A percentile compares a stretch with the other conserved stretches of the same genome.
These are phyloP conservation scores for Tolmerus cingulatus DNA, from an alignment of 2,888 invertebrate genomes.

Conservation along the genomic window DNA sequence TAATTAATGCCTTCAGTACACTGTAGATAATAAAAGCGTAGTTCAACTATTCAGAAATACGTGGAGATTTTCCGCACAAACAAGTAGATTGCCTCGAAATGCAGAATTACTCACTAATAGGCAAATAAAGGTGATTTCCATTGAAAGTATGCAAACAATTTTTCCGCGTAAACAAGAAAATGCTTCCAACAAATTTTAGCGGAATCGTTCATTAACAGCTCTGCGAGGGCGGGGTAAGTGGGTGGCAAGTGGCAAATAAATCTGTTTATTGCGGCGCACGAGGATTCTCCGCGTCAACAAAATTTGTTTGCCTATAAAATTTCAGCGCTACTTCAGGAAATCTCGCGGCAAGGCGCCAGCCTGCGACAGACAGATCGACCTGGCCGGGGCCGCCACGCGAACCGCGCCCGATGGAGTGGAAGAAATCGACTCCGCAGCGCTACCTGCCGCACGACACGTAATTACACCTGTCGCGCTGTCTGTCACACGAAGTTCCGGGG, in stretches of 20 bases:
- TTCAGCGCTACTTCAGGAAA: background rate
- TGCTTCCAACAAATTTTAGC: background rate
- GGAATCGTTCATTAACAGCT: background rate
- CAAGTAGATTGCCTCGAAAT: background rate
- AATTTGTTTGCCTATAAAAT: background rate
- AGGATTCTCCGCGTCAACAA: background rate
- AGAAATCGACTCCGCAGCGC: background rate
- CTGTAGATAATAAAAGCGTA: background rate
- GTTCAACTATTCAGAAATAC: background rate
- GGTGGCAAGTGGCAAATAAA: background rate
- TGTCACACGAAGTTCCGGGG: background rate
- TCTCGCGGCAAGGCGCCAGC: background rate
- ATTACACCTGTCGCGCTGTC: slow-evolving; percentile 1
- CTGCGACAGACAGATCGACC: too few relatives aligned
- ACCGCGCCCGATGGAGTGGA: background rate
- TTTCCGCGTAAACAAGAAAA: background rate
- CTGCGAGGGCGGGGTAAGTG: background rate
- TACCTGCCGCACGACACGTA: background rate
- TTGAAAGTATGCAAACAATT: background rate
- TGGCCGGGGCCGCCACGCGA: background rate
- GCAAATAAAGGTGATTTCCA: background rate
- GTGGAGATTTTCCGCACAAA: background rate
- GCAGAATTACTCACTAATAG: background rate
- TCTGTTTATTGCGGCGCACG: background rate
- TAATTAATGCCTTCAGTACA: background rate